These are phyloP conservation scores for Gambusia affinis DNA, from an alignment of 2,113 vertebrate species.

Conservation along the genomic window DNA sequence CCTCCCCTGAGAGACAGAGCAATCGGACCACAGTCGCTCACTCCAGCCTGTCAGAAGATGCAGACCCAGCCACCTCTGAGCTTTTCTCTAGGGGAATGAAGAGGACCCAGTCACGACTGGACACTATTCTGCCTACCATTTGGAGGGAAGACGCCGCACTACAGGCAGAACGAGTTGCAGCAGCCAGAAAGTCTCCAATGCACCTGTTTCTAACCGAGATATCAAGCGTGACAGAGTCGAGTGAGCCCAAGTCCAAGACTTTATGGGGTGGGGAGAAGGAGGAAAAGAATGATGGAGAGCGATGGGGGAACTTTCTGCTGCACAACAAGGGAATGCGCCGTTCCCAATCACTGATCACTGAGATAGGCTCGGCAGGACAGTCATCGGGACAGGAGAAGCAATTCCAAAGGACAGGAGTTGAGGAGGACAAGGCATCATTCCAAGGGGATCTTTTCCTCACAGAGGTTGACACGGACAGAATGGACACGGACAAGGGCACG, in stretches of 20 bases:
- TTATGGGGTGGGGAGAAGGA: slow-evolving; percentile 62
- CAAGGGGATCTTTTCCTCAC: slow-evolving; percentile 82
- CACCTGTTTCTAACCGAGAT: slow-evolving; percentile 84
- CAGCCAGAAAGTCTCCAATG: slow-evolving; percentile 80
- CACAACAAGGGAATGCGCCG: slow-evolving; percentile 76
- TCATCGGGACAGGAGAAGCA: slow-evolving; percentile 60
- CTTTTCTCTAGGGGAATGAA: slow-evolving; percentile 82
- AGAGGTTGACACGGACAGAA: slow-evolving; percentile 76
- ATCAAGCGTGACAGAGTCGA: slow-evolving; percentile 69
- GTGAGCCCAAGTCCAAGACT: slow-evolving; percentile 63
- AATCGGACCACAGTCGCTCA: slow-evolving; percentile 64
- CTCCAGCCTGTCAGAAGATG: slow-evolving; percentile 75
- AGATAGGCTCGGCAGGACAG: slow-evolving; percentile 72
- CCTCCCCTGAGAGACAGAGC: slow-evolving; percentile 72
- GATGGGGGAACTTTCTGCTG: slow-evolving; percentile 63
- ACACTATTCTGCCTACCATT: slow-evolving; percentile 81
- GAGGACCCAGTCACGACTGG: slow-evolving; percentile 82
- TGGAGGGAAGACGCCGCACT: slow-evolving; percentile 82
- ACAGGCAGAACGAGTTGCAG: slow-evolving; percentile 68
- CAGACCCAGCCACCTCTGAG: slow-evolving; percentile 69
- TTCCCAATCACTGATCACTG: slow-evolving; percentile 77
- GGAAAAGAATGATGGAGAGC: slow-evolving; percentile 59
- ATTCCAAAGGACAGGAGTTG: slow-evolving; percentile 23
- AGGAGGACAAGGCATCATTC: slow-evolving; percentile 51
- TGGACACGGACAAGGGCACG: slow-evolving; percentile 60